These are phyloP conservation scores for Hippasteria phrygiana DNA, from an alignment of 53 echinoderm and acorn worm genomes.

Conservation along the genomic window DNA sequence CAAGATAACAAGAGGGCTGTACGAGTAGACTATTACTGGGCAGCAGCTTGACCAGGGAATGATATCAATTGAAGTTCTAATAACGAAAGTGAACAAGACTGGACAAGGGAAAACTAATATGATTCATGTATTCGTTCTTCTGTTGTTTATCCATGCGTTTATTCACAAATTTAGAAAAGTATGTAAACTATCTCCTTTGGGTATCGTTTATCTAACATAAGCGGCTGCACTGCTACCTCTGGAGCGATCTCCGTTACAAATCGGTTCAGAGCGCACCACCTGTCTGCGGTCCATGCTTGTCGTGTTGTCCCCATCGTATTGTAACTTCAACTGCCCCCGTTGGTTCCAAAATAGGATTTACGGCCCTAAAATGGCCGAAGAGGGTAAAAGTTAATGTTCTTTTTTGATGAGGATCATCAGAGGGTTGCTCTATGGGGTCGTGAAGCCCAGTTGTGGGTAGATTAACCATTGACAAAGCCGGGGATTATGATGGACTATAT, in stretches of 20 bases:
- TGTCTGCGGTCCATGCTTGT: neutral
- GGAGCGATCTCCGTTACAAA: slow-evolving; percentile 5
- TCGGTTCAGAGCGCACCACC: neutral
- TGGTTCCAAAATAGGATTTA: neutral
- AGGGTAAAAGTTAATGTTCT: neutral
- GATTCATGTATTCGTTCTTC: too few species aligned
- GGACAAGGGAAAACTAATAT: too few species aligned
- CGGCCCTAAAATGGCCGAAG: neutral
- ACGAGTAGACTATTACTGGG: too few species aligned
- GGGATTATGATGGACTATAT: slow-evolving; percentile 2
- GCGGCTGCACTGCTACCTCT: neutral
- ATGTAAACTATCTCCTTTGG: neutral
- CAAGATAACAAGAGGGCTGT: too few species aligned
- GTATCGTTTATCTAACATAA: neutral
- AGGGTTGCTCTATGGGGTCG: neutral
- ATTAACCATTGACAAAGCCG: neutral
- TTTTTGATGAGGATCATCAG: neutral
- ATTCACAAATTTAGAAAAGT: too few species aligned
- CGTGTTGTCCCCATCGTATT: neutral
- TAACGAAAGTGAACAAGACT: too few species aligned
- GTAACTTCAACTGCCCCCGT: neutral
- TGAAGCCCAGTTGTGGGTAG: neutral
- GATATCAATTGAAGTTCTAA: too few species aligned
- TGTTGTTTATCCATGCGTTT: too few species aligned
- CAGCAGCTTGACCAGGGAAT: too few species aligned